Evolutionary conservation across 2,113 vertebrate genomes (phyloP), one percentile per base, ranked within the genome.

Genomic region (Bothrops jararaca): DNA sequence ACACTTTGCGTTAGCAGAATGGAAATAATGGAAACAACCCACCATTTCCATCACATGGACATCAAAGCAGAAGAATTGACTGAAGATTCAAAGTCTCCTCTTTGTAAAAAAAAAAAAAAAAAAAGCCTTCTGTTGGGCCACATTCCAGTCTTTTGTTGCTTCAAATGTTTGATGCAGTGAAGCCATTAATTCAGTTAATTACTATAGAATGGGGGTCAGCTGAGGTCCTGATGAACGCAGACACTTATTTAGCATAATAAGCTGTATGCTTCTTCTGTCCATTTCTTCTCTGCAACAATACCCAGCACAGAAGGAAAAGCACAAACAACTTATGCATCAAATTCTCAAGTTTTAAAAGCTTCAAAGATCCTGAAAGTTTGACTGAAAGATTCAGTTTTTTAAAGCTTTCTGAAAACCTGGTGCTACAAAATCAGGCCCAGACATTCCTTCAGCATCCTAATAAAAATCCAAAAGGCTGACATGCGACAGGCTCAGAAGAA

Each of bases 171-270:
- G 93, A 24, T 94, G 92, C 48, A 45, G 91, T 58, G 29, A 54
- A 92, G 94, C 94, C 57, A 96, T 96, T 95, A 96, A 94, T 95
- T 95, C 93, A 86, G 91, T 94, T 97, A 97, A 97, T 97, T 97
- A 96, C 48, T 80, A 91, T 92, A 57, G 92, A 57, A 94, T 93
- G 93, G 93, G 23, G 96, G 96, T 97, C 95, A 94, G 5, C 87
- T 89, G 80, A 93, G 90, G 95, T 95, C 95, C 91, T 52, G 93
- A 90, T 93, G 88, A 88, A 24, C 39, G 53, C 5, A 60, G 90
- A 87, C 95, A 2, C 91, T 26, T 60, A 85, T 96, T 90, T 54
- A 95, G 95, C 89, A 69, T 93, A 96, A 95, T 74, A 87, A 94
- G 60, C 87, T 91, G 85, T 86, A 29, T 64, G 85, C 12, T 90